A percentile compares a stretch with the other conserved stretches of the same genome.
phyloP scores from a whole-genome alignment of 2,888 invertebrate species.

The Dione juno region DNA sequence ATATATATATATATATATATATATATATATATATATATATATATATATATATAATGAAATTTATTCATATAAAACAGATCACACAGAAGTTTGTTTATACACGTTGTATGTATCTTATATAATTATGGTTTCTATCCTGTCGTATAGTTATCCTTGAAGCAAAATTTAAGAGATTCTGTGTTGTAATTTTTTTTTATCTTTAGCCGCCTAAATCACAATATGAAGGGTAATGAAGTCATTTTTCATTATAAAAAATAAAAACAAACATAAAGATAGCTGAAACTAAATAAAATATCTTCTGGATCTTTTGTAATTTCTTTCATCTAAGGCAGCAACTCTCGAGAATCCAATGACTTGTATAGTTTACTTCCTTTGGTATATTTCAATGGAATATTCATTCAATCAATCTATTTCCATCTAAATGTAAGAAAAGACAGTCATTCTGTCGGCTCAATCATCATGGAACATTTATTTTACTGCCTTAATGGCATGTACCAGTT shows the following conservation, averaged over 20 bases:
- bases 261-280: not conserved
- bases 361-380: slow-evolving; percentile 10
- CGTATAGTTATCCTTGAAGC: too few species aligned
- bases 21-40: too few species aligned
- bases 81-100: too few species aligned
- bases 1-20: too few species aligned
- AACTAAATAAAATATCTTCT: slow-evolving; percentile 9
- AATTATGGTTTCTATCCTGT: too few species aligned
- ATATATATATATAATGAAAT: too few species aligned
- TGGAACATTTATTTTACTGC: not conserved
- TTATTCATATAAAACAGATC: too few species aligned
- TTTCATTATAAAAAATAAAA: not conserved
- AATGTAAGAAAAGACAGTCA: slow-evolving; percentile 16
- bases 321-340: not conserved
- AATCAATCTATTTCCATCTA: slow-evolving; percentile 5
- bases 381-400: slow-evolving; percentile 8
- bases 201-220: too few species aligned
- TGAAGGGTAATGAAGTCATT: not conserved
- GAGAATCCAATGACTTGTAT: slow-evolving; percentile 2
- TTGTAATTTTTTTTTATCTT: too few species aligned
- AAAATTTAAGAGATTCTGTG: too few species aligned
- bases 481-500: not conserved
- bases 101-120: too few species aligned
- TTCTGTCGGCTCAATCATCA: not conserved
- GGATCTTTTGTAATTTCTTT: slow-evolving; percentile 5